Percentiles rank a stretch among this genome's conserved stretches.
Evolutionary conservation across 2,113 vertebrate species (phyloP).

Genomic region (Tricholaema leucomelas): DNA sequence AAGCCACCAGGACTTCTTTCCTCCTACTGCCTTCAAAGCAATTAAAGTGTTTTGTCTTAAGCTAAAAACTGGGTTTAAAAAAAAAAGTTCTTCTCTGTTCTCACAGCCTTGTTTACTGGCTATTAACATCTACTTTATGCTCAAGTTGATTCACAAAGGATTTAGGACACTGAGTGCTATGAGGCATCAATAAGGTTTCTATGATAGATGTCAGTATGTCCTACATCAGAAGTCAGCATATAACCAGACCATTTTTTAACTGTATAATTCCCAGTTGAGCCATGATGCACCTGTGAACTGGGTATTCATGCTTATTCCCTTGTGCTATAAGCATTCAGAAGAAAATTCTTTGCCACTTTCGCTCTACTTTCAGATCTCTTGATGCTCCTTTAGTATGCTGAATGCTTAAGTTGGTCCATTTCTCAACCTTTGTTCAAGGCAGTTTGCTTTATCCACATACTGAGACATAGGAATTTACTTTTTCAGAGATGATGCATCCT

Average conservation of each 20-base stretch:
- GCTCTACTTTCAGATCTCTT: background rate
- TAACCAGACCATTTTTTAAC: background rate
- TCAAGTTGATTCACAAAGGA: background rate
- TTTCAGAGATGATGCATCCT: background rate
- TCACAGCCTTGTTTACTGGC: background rate
- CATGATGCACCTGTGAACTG: background rate
- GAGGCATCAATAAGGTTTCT: background rate
- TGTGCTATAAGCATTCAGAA: background rate
- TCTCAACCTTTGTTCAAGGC: background rate
- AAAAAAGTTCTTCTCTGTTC: background rate
- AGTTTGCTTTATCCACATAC: background rate
- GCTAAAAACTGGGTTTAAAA: no score
- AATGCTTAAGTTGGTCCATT: background rate
- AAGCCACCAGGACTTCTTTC: background rate
- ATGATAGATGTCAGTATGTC: background rate
- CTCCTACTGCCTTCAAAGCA: background rate
- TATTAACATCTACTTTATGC: background rate
- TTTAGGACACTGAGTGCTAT: background rate
- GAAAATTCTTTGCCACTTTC: background rate
- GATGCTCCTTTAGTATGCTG: background rate
- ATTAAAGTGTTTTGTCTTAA: background rate
- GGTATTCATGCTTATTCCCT: background rate
- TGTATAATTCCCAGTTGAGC: background rate
- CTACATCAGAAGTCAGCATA: background rate
- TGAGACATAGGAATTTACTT: background rate